These are phyloP conservation scores for Brachionus rubens DNA, from an alignment of 1,140 invertebrate species.

Conservation along the genomic window DNA sequence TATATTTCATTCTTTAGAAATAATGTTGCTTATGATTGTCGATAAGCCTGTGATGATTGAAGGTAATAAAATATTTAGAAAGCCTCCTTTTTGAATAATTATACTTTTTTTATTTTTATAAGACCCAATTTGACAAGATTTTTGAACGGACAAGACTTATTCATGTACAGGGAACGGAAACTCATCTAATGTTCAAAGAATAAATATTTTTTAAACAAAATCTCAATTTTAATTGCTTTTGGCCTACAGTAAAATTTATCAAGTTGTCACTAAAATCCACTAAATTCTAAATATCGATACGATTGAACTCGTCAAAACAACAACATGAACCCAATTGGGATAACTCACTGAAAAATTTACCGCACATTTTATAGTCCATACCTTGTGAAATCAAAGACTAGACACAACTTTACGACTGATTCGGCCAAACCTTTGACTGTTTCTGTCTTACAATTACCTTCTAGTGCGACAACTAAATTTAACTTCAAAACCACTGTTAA, in stretches of 20 bases:
- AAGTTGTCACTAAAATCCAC: neutral
- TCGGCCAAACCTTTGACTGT: constrained; percentile 77
- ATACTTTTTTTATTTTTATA: too few relatives aligned
- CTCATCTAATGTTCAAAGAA: too few relatives aligned
- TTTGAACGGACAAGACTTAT: neutral
- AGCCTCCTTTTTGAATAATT: too few relatives aligned
- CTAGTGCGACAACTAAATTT: constrained; percentile 75
- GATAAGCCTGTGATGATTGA: too few relatives aligned
- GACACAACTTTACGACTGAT: constrained; percentile 70
- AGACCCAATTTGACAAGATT: too few relatives aligned
- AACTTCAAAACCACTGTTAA: constrained; percentile 77
- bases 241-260: neutral
- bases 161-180: too few relatives aligned
- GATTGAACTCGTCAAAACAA: constrained; percentile 63
- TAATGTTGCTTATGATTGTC: too few relatives aligned
- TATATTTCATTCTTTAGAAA: too few relatives aligned
- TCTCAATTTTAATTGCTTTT: constrained; percentile 33
- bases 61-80: too few relatives aligned
- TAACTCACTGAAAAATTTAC: constrained; percentile 61
- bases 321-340: constrained; percentile 60
- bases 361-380: constrained; percentile 61
- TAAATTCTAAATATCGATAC: constrained; percentile 49
- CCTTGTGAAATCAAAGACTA: constrained; percentile 50
- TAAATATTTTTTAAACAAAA: neutral
- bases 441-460: constrained; percentile 60